Evolutionary conservation across 2,113 vertebrate genomes (phyloP).

Genomic region (Gobiocypris rarus): DNA sequence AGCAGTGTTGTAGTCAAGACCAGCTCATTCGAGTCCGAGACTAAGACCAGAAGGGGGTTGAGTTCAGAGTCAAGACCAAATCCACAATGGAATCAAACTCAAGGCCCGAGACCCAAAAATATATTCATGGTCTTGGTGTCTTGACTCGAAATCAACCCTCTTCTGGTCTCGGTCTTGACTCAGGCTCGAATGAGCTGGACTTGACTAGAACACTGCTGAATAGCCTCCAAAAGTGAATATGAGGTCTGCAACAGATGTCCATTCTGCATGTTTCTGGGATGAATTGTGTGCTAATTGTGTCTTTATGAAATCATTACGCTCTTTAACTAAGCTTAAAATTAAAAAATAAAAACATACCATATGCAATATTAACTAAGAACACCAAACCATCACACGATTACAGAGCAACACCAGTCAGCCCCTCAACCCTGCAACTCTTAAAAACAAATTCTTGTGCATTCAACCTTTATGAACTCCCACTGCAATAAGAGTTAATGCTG

Average conservation of each 20-base stretch:
- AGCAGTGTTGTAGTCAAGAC: background rate
- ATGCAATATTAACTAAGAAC: background rate
- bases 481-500: background rate
- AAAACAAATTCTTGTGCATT: constrained; percentile 12
- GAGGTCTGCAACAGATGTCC: background rate
- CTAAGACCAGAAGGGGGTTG: background rate
- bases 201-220: background rate
- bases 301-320: background rate
- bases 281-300: background rate
- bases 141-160: background rate
- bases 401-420: background rate
- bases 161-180: background rate
- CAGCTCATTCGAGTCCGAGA: background rate
- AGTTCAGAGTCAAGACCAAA: background rate
- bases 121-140: background rate
- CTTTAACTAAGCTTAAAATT: background rate
- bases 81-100: background rate
- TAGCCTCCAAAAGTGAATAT: background rate
- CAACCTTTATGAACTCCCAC: background rate
- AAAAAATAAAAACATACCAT: background rate
- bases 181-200: background rate
- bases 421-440: background rate
- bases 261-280: background rate
- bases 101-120: background rate
- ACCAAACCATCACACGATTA: background rate